A percentile compares a stretch with the other conserved stretches of the same genome.
Evolutionary conservation across 2,888 invertebrate species (phyloP).

Genomic region (Marronus borbonicus): DNA sequence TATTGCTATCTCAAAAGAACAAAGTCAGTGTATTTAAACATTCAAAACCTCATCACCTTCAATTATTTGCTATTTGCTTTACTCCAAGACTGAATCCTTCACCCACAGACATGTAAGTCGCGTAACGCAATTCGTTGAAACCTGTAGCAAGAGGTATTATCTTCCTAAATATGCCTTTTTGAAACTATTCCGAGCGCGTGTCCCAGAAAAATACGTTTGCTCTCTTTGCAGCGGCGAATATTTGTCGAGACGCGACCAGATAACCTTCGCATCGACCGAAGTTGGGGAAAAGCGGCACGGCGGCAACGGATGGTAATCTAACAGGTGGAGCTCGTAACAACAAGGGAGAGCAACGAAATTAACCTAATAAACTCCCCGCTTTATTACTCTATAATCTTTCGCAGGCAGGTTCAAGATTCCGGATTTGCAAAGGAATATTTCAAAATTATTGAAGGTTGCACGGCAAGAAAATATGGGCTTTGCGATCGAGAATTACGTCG

Average conservation of each 20-base stretch:
- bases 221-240: not conserved
- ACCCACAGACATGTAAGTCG: not conserved
- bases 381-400: slow-evolving; percentile 35
- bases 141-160: not conserved
- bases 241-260: not conserved
- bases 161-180: not conserved
- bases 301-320: slow-evolving; percentile 34
- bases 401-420: slow-evolving; percentile 18
- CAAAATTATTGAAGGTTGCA: slow-evolving; percentile 3
- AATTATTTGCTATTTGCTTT: not conserved
- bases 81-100: not conserved
- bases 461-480: not conserved
- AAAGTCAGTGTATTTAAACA: not conserved
- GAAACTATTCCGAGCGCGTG: not conserved
- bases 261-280: slow-evolving; percentile 37
- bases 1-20: too few relatives aligned
- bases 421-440: slow-evolving; percentile 22
- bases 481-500: not conserved
- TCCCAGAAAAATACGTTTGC: not conserved
- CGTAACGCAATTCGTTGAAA: not conserved
- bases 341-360: slow-evolving; percentile 22
- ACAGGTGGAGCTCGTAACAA: slow-evolving; percentile 52
- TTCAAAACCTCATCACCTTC: not conserved
- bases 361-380: slow-evolving; percentile 38
- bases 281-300: slow-evolving; percentile 2